These are phyloP conservation scores for Lutraria rhynchaena DNA, from an alignment of 1,140 invertebrate genomes.

Conservation along the genomic window DNA sequence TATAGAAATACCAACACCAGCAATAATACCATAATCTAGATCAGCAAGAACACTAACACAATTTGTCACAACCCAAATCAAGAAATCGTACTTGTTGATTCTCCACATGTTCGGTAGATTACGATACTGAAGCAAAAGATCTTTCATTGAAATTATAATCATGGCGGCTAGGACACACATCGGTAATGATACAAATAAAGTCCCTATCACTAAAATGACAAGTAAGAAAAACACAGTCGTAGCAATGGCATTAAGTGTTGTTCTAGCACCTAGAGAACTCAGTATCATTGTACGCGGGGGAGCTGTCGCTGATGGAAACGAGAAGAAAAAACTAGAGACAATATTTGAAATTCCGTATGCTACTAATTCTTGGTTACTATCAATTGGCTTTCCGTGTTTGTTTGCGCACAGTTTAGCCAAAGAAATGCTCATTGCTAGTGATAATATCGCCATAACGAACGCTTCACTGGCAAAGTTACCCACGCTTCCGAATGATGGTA, in stretches of 20 bases:
- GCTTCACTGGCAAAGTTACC: slow-evolving; percentile 49
- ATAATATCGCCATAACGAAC: slow-evolving; percentile 73
- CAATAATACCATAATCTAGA: slow-evolving; percentile 68
- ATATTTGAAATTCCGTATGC: slow-evolving; percentile 82
- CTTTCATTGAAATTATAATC: slow-evolving; percentile 76
- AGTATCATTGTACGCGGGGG: slow-evolving; percentile 89
- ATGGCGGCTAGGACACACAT: slow-evolving; percentile 78
- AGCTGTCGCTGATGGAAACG: slow-evolving; percentile 87
- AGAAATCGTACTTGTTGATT: slow-evolving; percentile 73
- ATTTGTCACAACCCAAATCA: slow-evolving; percentile 72
- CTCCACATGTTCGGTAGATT: slow-evolving; percentile 70
- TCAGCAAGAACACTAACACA: slow-evolving; percentile 67
- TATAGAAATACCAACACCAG: slow-evolving; percentile 68
- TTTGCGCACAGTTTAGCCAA: slow-evolving; percentile 81
- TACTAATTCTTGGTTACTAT: slow-evolving; percentile 83
- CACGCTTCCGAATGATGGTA: slow-evolving; percentile 60
- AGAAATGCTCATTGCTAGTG: slow-evolving; percentile 79
- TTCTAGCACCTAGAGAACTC: slow-evolving; percentile 61
- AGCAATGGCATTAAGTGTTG: slow-evolving; percentile 74
- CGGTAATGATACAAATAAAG: slow-evolving; percentile 79
- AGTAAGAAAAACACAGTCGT: slow-evolving; percentile 81
- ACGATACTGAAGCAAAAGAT: slow-evolving; percentile 87
- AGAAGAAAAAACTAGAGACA: slow-evolving; percentile 82
- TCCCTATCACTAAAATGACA: slow-evolving; percentile 81
- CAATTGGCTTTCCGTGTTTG: slow-evolving; percentile 77